These are phyloP conservation scores for Heliopora coerulea DNA, from an alignment of 92 coral and sea anemone species.

Conservation along the genomic window DNA sequence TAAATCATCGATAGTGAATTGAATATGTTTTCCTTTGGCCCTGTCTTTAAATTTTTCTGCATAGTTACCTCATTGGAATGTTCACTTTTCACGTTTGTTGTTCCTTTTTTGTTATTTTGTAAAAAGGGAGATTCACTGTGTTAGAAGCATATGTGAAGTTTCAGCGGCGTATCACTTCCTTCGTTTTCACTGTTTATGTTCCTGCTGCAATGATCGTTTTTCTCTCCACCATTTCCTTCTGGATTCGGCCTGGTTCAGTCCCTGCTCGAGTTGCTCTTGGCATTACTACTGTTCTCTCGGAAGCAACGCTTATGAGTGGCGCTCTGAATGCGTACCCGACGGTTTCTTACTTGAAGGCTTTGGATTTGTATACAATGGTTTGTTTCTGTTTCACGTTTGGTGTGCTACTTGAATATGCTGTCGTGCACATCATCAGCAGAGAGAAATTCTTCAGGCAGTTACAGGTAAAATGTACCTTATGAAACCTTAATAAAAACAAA, in stretches of 20 bases:
- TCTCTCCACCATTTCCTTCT: slow-evolving; percentile 26
- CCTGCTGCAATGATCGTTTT: slow-evolving; percentile 35
- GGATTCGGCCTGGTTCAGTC: slow-evolving; percentile 30
- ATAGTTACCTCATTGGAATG: too few relatives aligned
- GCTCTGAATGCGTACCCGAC: slow-evolving; percentile 71
- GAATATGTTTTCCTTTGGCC: too few relatives aligned
- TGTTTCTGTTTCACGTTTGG: slow-evolving; percentile 33
- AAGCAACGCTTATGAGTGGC: slow-evolving; percentile 87
- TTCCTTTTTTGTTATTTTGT: not conserved
- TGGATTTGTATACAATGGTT: slow-evolving; percentile 34
- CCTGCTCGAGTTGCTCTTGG: slow-evolving; percentile 63
- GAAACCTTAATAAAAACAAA: not conserved
- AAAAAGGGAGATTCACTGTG: slow-evolving; percentile 10
- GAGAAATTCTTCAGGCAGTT: not conserved
- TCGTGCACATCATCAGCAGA: slow-evolving; percentile 21
- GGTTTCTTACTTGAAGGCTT: slow-evolving; percentile 21
- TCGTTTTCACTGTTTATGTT: slow-evolving; percentile 27
- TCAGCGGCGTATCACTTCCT: slow-evolving; percentile 14
- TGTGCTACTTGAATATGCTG: slow-evolving; percentile 23
- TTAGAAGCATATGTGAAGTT: slow-evolving; percentile 10
- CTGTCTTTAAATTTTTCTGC: too few relatives aligned
- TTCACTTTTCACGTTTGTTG: not conserved
- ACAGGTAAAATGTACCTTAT: not conserved
- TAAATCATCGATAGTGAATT: too few relatives aligned
- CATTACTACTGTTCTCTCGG: slow-evolving; percentile 92